phyloP scores from a whole-genome alignment of 2,113 vertebrate genomes.

The Nothoprocta pentlandii region DNA sequence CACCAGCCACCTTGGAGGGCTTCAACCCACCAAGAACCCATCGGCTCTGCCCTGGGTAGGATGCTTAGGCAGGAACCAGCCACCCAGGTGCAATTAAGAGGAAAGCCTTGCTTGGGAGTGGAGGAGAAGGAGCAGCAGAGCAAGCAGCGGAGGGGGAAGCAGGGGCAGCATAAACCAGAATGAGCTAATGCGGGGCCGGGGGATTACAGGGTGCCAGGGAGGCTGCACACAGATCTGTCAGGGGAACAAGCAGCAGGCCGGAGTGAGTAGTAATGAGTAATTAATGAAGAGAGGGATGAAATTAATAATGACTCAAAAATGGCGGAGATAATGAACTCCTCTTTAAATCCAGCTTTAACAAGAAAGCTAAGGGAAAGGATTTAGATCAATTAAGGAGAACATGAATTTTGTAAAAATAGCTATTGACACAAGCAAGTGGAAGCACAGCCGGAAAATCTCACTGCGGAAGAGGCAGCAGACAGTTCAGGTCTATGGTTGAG shows the following conservation, averaged over 20 bases:
- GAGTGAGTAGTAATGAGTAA: constrained; percentile 65
- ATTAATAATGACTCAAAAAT: constrained; percentile 66
- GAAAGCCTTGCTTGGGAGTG: fast-evolving
- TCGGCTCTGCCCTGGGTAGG: not conserved
- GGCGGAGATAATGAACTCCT: constrained; percentile 69
- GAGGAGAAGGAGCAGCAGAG: not conserved
- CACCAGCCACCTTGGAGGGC: not conserved
- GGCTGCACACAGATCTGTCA: constrained; percentile 59
- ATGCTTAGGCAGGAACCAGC: not conserved
- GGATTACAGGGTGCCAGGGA: constrained; percentile 65
- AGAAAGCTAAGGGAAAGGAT: constrained; percentile 74
- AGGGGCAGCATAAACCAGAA: constrained; percentile 67
- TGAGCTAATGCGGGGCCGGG: constrained; percentile 14
- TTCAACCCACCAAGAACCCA: fast-evolving
- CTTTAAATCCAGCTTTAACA: constrained; percentile 79
- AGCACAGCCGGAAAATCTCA: constrained; percentile 11
- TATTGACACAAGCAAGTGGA: constrained; percentile 27
- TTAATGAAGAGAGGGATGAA: constrained; percentile 69
- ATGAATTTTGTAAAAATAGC: constrained; percentile 61
- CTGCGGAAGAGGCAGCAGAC: not conserved
- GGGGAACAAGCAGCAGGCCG: constrained; percentile 56
- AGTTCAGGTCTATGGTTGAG: not conserved
- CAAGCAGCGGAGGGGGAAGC: not conserved
- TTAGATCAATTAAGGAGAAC: constrained; percentile 75
- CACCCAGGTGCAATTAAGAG: fast-evolving